Evolutionary conservation across 1,140 invertebrate genomes (phyloP).

Genomic region (Zaprionus gabonicus): DNA sequence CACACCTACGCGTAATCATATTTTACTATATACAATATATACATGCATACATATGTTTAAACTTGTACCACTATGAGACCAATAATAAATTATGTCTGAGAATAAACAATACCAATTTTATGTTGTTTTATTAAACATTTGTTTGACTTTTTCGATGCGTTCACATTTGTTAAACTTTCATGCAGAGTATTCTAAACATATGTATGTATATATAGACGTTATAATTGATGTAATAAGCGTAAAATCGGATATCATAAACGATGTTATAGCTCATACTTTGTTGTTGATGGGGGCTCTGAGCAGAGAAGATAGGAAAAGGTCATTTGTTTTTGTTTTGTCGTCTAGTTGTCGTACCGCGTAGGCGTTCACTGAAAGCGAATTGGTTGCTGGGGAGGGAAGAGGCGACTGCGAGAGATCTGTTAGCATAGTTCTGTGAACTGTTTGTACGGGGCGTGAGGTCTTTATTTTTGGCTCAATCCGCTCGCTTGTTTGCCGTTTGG

Average conservation of each 20-base stretch:
- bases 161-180: neutral
- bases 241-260: neutral
- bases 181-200: constrained; percentile 37
- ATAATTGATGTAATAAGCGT: neutral
- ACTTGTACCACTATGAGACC: constrained; percentile 65
- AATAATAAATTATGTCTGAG: constrained; percentile 69
- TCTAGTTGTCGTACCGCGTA: constrained; percentile 18
- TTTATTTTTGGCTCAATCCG: constrained; percentile 71
- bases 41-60: constrained; percentile 74
- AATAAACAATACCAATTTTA: constrained; percentile 56
- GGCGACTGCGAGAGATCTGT: constrained; percentile 49
- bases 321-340: constrained; percentile 15
- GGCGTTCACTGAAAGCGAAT: constrained; percentile 28
- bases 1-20: constrained; percentile 43
- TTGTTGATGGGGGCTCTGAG: constrained; percentile 1
- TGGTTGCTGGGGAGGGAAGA: constrained; percentile 20
- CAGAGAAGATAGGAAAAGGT: constrained; percentile 33
- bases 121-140: constrained; percentile 75
- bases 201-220: constrained; percentile 44
- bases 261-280: constrained; percentile 3
- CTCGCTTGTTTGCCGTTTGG: constrained; percentile 21
- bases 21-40: constrained; percentile 41
- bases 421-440: constrained; percentile 68
- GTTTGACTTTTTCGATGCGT: neutral
- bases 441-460: constrained; percentile 44